Evolutionary conservation across 1,140 invertebrate genomes (phyloP).

Genomic region (Diabrotica virgifera): DNA sequence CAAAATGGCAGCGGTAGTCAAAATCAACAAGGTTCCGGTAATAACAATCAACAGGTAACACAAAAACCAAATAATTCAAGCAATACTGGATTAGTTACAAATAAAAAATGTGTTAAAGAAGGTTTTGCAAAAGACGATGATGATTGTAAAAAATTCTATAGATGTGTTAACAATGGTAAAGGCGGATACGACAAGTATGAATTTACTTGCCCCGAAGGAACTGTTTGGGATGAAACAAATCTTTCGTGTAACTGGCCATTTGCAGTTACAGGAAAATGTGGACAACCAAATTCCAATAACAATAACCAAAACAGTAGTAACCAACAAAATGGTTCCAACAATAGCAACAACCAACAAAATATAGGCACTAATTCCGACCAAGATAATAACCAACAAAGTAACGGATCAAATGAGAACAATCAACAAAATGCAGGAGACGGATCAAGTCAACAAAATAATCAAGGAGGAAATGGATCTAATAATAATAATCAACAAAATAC

Average conservation of each 20-base stretch:
- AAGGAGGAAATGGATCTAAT: conserved; percentile 11
- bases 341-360: background rate
- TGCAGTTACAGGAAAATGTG: conserved; percentile 41
- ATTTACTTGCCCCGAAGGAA: conserved; percentile 61
- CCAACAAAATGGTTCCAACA: background rate
- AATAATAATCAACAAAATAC: conserved; percentile 4
- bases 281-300: conserved; percentile 10
- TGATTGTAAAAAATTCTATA: conserved; percentile 67
- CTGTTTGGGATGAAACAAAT: conserved; percentile 50
- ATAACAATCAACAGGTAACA: conserved; percentile 9
- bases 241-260: conserved; percentile 53
- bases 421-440: background rate
- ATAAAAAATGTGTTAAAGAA: conserved; percentile 27
- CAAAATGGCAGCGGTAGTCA: conserved; percentile 27
- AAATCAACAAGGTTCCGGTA: conserved; percentile 17
- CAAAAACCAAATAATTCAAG: conserved; percentile 20
- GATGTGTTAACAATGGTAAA: conserved; percentile 59
- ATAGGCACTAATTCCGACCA: background rate
- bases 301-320: background rate
- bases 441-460: conserved; percentile 10
- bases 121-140: conserved; percentile 50
- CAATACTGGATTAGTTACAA: conserved; percentile 21
- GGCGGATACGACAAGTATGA: conserved; percentile 55
- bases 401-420: background rate
- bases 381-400: conserved; percentile 11